Conservation (phyloP, 2,888 invertebrate species). For the Ophion ventricosus region DNA sequence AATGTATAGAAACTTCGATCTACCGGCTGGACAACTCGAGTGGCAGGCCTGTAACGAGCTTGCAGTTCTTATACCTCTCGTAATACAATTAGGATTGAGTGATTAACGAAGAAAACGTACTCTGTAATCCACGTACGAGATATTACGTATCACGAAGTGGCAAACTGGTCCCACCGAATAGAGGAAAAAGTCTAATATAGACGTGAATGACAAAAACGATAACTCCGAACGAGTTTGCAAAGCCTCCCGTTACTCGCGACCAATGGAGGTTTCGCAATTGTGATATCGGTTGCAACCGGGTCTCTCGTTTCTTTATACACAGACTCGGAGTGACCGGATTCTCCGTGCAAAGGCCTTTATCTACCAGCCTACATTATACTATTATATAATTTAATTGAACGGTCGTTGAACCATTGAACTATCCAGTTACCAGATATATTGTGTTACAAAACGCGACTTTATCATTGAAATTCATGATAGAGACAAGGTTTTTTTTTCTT, state of each 20-base stretch:
- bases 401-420: conserved; percentile 46
- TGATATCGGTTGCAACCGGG: conserved; percentile 61
- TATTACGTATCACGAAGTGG: conserved; percentile 42
- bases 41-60: conserved; percentile 1
- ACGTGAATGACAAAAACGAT: conserved; percentile 18
- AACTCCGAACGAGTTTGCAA: conserved; percentile 49
- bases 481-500: background rate
- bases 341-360: conserved; percentile 36
- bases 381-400: conserved; percentile 60
- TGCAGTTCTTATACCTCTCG: conserved; percentile 11
- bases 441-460: background rate
- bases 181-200: conserved; percentile 26
- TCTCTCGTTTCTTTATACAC: conserved; percentile 56
- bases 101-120: conserved; percentile 49
- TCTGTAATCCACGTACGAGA: background rate
- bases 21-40: background rate
- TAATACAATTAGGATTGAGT: conserved; percentile 59
- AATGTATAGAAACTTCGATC: background rate
- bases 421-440: background rate
- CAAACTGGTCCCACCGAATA: conserved; percentile 29
- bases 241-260: conserved; percentile 21
- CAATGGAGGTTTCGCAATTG: conserved; percentile 59
- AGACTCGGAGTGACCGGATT: conserved; percentile 58
- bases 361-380: conserved; percentile 9
- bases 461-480: background rate